These are phyloP conservation scores for Mustela erminea DNA, from an alignment of 2,797 vertebrate genomes.

Conservation along the genomic window DNA sequence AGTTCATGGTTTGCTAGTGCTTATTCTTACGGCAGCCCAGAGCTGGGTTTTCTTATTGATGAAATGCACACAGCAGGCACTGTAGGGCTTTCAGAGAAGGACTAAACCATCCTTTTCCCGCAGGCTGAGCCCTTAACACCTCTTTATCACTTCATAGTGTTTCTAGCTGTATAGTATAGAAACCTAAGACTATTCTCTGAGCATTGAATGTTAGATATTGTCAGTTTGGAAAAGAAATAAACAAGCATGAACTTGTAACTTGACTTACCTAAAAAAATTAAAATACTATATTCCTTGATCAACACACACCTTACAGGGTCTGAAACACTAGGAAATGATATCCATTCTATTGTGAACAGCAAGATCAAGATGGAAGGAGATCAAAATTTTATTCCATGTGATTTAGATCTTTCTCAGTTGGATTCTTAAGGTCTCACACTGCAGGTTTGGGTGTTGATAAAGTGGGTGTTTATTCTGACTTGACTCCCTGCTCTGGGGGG, in stretches of 20 bases:
- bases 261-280: neutral
- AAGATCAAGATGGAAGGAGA: neutral
- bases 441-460: neutral
- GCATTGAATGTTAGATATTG: neutral
- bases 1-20: neutral
- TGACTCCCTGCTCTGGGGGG: neutral
- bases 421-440: neutral
- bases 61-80: neutral
- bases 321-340: neutral
- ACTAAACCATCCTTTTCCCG: neutral
- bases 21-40: neutral
- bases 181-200: neutral
- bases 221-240: slow-evolving; percentile 13
- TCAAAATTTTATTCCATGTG: neutral
- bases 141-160: neutral
- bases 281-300: neutral
- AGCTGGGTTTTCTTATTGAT: neutral
- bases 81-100: neutral
- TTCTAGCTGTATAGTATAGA: neutral
- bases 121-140: neutral
- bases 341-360: neutral
- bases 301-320: neutral
- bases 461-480: slow-evolving; percentile 10
- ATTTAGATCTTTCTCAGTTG: slow-evolving; percentile 11
- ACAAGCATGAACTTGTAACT: neutral